phyloP scores from a whole-genome alignment of 1,140 invertebrate species.

The Drosophila paulistorum region DNA sequence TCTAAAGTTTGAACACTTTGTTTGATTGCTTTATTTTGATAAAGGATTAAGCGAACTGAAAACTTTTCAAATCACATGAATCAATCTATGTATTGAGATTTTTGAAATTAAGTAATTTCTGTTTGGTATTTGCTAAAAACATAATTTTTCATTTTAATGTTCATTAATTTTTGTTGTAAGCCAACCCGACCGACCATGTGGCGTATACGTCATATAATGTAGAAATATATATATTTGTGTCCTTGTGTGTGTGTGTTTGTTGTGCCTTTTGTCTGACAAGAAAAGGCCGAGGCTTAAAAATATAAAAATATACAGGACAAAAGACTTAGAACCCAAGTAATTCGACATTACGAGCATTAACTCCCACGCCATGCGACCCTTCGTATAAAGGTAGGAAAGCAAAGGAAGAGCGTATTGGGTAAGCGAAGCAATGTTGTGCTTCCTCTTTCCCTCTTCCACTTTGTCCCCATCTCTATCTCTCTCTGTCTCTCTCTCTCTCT shows the following conservation, averaged over 20 bases:
- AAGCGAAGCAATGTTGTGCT: slow-evolving; percentile 1
- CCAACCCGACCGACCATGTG: slow-evolving; percentile 26
- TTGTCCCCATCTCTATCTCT: not conserved
- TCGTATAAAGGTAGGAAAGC: not conserved
- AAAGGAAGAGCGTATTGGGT: not conserved
- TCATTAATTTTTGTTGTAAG: not conserved
- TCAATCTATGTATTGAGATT: not conserved
- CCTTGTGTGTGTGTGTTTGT: slow-evolving; percentile 13
- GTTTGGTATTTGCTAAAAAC: not conserved
- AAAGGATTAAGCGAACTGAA: too few relatives aligned
- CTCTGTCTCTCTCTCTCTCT: slow-evolving; percentile 8
- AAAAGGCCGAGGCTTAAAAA: slow-evolving; percentile 72
- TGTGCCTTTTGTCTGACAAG: slow-evolving; percentile 44
- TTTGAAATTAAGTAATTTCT: not conserved
- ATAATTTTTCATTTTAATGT: slow-evolving; percentile 12
- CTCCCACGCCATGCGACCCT: slow-evolving; percentile 43
- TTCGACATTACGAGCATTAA: slow-evolving; percentile 73
- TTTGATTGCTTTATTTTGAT: too few relatives aligned
- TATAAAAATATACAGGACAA: slow-evolving; percentile 47
- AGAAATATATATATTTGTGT: not conserved
- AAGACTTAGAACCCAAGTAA: slow-evolving; percentile 61
- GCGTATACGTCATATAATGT: slow-evolving; percentile 62
- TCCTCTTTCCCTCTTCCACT: not conserved
- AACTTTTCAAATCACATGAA: not conserved
- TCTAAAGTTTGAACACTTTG: too few relatives aligned